Base-by-base conservation (phyloP, 2,113 vertebrate genomes). In the Aplodontia rufa region DNA sequence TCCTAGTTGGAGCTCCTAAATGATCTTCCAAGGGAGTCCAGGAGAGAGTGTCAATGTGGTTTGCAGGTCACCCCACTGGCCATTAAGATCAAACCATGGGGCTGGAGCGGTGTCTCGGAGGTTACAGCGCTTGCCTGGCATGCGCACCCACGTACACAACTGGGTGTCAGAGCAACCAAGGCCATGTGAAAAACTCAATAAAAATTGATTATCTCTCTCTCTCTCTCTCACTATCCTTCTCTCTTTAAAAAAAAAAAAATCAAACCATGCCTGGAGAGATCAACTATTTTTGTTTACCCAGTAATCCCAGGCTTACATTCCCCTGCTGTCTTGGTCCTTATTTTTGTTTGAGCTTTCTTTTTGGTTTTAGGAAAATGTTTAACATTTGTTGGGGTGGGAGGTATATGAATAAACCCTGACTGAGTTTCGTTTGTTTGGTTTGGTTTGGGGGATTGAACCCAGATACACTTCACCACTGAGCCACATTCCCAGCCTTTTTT, bases 341-440 rank as follows among this genome's bases (percentile, higher is more conserved):
- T 87, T 91, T 90, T 88, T 92, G n/a, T 84, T 58, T 72, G 78
- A 79, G 14, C 16, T 96, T 94, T 87, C 88, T 40, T 72, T 94
- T 53, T 58, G 69, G 53, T 45, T 88, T 82, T 84, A 94, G 83
- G 53, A 78, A 92, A 87, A 83, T 71, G 78, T 78, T 78, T 94
- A 55, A 83, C n/a, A n/a, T 81, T 91, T 64, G 49, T 24, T 42
- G 49, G 60, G 11, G 8, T 47, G 19, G 51, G 20, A 47, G n/a
- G 75, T 42, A 8, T 17, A 68, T n/a, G 14, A 68, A n/a, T 81
- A 69, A 17, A 47, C 78, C 68, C 82, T 40, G 60, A 96, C 75
- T 68, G 64, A 68, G n/a, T 60, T 60, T 28, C 28, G 26, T 60
- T 60, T 60, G 58, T 60, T 60, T 60, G 58, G 11, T 60, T 26